Conservation (phyloP, 2,113 vertebrate species). For the Apaloderma vittatum region DNA sequence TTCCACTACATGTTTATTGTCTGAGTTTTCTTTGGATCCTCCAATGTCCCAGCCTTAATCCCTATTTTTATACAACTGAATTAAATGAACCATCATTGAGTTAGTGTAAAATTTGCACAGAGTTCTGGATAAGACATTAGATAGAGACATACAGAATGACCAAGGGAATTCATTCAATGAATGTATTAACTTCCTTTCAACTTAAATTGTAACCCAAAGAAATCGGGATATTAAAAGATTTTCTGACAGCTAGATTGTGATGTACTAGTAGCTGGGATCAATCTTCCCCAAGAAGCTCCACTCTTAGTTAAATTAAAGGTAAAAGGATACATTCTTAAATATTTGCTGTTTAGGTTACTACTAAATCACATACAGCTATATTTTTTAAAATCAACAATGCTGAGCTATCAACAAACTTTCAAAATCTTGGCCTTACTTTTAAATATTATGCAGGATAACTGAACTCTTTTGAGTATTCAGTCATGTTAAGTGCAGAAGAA, state of each 20-base stretch:
- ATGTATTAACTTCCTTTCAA: neutral
- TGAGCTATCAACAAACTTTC: neutral
- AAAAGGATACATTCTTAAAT: neutral
- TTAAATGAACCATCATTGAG: neutral
- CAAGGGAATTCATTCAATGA: neutral
- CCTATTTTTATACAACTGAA: neutral
- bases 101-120: neutral
- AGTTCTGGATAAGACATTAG: neutral
- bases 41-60: neutral
- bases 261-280: neutral
- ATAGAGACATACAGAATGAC: neutral
- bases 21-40: rapidly evolving
- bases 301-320: neutral
- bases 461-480: neutral
- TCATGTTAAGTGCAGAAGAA: neutral
- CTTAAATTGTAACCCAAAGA: neutral
- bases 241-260: neutral
- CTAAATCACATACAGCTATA: neutral
- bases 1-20: neutral
- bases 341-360: neutral
- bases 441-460: neutral
- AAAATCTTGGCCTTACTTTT: neutral
- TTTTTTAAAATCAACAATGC: neutral
- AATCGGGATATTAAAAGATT: neutral
- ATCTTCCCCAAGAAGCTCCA: neutral